Percentiles rank a stretch among this genome's conserved stretches.
phyloP scores from a whole-genome alignment of 2,113 vertebrate genomes.

The Platichthys stellatus region DNA sequence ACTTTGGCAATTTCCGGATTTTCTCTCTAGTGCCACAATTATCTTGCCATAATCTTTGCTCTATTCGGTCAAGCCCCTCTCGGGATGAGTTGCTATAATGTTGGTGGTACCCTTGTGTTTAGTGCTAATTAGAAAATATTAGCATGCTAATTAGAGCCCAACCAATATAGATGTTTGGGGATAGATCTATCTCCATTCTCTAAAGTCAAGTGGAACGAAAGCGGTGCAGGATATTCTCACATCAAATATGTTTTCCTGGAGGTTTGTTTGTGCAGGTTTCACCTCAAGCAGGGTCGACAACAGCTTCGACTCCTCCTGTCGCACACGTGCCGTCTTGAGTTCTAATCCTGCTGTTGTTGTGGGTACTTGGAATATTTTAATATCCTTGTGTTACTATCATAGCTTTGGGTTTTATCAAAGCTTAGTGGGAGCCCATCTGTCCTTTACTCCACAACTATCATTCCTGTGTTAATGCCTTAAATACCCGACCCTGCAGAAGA shows the following conservation, averaged over 20 bases:
- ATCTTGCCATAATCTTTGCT: neutral
- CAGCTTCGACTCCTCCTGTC: neutral
- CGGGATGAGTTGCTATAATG: neutral
- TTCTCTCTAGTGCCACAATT: no score
- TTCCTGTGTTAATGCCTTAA: constrained; percentile 24
- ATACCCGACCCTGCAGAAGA: constrained; percentile 26
- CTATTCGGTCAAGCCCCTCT: neutral
- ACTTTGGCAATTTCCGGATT: neutral
- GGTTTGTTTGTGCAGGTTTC: constrained; percentile 9
- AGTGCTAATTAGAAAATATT: neutral
- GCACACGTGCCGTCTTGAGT: constrained; percentile 3
- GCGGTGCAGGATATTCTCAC: constrained; percentile 6
- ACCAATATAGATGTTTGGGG: neutral
- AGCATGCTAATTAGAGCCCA: neutral
- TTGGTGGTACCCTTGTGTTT: neutral
- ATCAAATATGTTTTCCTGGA: neutral
- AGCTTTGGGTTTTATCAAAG: constrained; percentile 34
- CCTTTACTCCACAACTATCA: constrained; percentile 6
- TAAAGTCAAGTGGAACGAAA: neutral
- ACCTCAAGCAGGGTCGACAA: neutral
- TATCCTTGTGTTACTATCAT: constrained; percentile 20
- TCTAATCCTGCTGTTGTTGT: constrained; percentile 6
- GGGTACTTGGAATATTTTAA: neutral
- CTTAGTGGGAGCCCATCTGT: constrained; percentile 27
- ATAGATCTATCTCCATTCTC: neutral